Percentiles rank a stretch among this genome's conserved stretches.
phyloP scores from a whole-genome alignment of 2,888 invertebrate species.

The Nemurella pictetii region DNA sequence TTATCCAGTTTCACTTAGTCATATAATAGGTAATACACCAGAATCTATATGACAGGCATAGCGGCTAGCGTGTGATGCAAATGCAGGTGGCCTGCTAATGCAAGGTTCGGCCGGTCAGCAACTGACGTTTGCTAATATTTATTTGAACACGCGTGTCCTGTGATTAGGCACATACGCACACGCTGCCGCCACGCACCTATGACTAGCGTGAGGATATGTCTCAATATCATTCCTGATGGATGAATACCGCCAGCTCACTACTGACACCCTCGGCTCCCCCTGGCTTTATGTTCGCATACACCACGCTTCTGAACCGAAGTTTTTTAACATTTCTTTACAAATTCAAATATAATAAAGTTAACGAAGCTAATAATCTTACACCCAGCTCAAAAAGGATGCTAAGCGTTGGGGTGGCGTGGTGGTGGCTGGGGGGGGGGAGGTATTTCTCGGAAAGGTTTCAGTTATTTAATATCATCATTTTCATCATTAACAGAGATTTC shows the following conservation, averaged over 20 bases:
- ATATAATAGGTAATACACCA: neutral
- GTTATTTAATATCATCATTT: neutral
- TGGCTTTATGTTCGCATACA: too few species aligned
- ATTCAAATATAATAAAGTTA: neutral
- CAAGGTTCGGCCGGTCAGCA: neutral
- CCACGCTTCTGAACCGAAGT: too few species aligned
- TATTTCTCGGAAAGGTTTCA: neutral
- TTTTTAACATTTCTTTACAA: neutral
- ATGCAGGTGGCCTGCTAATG: neutral
- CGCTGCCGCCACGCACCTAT: neutral
- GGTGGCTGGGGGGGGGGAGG: too few species aligned
- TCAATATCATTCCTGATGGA: neutral
- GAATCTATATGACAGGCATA: neutral
- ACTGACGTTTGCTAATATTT: neutral
- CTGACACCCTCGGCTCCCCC: too few species aligned
- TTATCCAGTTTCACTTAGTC: constrained; percentile 9
- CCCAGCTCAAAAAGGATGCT: neutral
- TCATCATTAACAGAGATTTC: neutral
- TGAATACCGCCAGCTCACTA: neutral
- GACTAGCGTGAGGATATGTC: neutral
- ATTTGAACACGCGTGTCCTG: constrained; percentile 6
- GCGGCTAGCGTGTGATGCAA: neutral
- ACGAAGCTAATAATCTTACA: neutral
- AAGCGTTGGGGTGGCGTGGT: too few species aligned
- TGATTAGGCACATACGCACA: neutral